Evolutionary conservation across 1,140 invertebrate genomes (phyloP), one percentile per base, ranked within the genome.

Genomic region (Eupristina koningsbergeri): DNA sequence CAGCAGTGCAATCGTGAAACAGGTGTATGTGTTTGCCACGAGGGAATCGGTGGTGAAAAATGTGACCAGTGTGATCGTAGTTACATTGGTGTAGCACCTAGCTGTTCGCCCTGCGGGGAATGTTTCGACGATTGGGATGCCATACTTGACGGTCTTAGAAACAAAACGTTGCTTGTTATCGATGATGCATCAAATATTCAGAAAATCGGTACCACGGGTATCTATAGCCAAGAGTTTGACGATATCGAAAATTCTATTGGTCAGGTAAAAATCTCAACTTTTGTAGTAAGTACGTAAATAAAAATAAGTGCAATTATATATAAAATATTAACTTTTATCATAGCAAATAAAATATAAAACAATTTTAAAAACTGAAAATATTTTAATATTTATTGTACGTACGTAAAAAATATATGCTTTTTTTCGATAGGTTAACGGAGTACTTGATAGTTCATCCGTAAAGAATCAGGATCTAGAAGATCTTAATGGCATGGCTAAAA

Each of bases 41-140:
- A 95, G 85, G 99, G 97, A 8, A 99, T 99, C 84, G 98, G 98
- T 73, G 99, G 99, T 17, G 95, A 97, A 86, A 97, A 98, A 89
- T 99, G 99, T 93, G 97, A 99, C 90, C 93, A 95, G 86, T 99
- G 99, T 93, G 98, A 97, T 63, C 94, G 98, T 81, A 98, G 99
- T 34, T 99, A 96, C 87, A 95, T 97, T 61, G 99, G 99, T 15
- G 92, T 94, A 64, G 96, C 98, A 58, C 98, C 98, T 0, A 93
- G 96, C 86, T 99, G 99, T 90, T 93, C 94, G 63, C 95, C 98
- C 0, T 99, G 99, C 93, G 99, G 99, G 22, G 99, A 99, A 91
- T 99, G 99, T 93, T 99, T 99, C 91, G 96, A 99, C 89, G 99
- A 99, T 90, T 99, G 99, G 99, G 98, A 99, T 92, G 86, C 94